phyloP scores from a whole-genome alignment of 2,888 invertebrate species.

The Hirtodrosophila confusa region DNA sequence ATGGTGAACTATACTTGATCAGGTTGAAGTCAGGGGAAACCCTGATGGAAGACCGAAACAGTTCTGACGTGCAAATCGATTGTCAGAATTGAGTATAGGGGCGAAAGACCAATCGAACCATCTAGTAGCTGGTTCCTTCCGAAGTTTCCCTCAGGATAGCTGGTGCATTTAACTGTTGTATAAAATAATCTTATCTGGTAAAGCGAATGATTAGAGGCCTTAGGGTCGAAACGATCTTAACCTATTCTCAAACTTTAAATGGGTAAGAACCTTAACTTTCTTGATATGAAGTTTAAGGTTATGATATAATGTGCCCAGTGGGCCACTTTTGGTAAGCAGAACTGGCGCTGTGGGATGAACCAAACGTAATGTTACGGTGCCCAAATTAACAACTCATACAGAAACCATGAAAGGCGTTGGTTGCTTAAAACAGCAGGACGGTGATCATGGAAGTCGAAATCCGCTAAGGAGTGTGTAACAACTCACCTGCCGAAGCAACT shows the following conservation, averaged over 20 bases:
- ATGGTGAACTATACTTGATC: no score
- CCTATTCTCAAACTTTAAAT: constrained; percentile 88
- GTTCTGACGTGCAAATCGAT: no score
- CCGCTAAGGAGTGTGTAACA: constrained; percentile 86
- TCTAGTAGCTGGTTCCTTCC: no score
- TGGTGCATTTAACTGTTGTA: no score
- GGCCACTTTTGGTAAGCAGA: constrained; percentile 86
- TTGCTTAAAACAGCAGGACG: constrained; percentile 89
- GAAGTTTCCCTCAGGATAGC: no score
- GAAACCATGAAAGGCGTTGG: constrained; percentile 87
- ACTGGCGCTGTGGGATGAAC: constrained; percentile 90
- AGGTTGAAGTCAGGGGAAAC: no score
- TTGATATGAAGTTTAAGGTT: constrained; percentile 86
- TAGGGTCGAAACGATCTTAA: no score
- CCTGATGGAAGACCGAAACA: no score
- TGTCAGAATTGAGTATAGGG: no score
- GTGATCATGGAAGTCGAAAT: constrained; percentile 91
- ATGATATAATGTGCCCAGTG: constrained; percentile 86
- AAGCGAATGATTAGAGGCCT: no score
- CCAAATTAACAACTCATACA: constrained; percentile 87
- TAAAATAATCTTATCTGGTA: no score
- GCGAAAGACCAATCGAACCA: no score
- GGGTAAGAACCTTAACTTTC: constrained; percentile 88
- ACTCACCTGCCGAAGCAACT: constrained; percentile 34
- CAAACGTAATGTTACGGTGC: constrained; percentile 86